phyloP scores from a whole-genome alignment of 1,140 invertebrate genomes.

The Pogonomyrmex californicus region DNA sequence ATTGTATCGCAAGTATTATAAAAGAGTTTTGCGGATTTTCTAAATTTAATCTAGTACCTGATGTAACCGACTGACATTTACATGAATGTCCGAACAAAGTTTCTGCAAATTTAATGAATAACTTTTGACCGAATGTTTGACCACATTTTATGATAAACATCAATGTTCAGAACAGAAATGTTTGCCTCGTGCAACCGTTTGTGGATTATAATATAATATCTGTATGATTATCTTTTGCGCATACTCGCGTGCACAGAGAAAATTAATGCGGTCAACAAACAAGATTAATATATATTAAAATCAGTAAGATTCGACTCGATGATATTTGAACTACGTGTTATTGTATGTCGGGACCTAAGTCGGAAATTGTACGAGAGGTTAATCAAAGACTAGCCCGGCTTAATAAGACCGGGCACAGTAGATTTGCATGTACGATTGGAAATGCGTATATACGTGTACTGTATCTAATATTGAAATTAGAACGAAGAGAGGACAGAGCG shows the following conservation, averaged over 20 bases:
- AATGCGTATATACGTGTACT: neutral
- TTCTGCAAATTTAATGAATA: conserved; percentile 44
- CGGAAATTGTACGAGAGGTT: conserved; percentile 53
- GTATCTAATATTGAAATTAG: conserved; percentile 30
- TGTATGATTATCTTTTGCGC: conserved; percentile 37
- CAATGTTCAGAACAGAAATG: neutral
- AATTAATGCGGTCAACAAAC: conserved; percentile 29
- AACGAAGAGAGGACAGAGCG: neutral
- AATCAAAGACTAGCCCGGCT: conserved; percentile 35
- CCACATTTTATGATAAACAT: conserved; percentile 12
- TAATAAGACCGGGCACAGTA: conserved; percentile 37
- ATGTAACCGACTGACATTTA: conserved; percentile 18
- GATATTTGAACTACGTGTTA: conserved; percentile 42
- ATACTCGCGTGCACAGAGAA: neutral
- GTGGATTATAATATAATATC: neutral
- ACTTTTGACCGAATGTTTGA: conserved; percentile 39
- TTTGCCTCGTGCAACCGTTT: conserved; percentile 5
- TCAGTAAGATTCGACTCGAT: conserved; percentile 18
- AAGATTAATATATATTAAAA: conserved; percentile 28
- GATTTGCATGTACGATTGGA: conserved; percentile 59
- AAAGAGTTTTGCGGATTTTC: neutral
- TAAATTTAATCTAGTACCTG: conserved; percentile 3
- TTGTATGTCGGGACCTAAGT: neutral
- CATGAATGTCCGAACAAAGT: neutral
- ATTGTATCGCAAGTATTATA: conserved; percentile 4